Evolutionary conservation across 2,888 invertebrate genomes (phyloP).

Genomic region (Linnaemya vulpina): DNA sequence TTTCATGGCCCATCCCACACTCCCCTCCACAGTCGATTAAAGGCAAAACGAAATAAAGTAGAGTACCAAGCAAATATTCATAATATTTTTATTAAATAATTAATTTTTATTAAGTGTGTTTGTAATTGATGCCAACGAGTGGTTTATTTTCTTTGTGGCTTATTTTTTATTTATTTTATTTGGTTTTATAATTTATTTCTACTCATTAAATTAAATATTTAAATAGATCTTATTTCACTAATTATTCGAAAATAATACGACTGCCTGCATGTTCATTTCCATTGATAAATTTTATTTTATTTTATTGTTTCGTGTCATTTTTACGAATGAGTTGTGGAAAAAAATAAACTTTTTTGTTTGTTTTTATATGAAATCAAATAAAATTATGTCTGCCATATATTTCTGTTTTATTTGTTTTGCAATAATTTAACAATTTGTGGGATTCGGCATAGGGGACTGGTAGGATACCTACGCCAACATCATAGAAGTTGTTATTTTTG

Average conservation of each 20-base stretch:
- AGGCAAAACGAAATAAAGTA: background rate
- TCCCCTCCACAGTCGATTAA: background rate
- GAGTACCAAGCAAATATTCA: background rate
- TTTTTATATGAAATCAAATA: background rate
- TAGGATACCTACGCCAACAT: background rate
- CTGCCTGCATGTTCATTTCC: conserved; percentile 59
- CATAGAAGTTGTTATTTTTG: background rate
- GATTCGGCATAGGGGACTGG: background rate
- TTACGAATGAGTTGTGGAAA: conserved; percentile 13
- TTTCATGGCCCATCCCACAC: too few relatives aligned
- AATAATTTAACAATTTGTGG: background rate
- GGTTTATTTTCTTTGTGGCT: background rate
- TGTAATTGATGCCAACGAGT: background rate
- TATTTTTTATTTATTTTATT: background rate
- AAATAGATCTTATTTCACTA: conserved; percentile 50
- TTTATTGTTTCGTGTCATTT: conserved; percentile 63
- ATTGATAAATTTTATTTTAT: conserved; percentile 58
- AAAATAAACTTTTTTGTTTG: background rate
- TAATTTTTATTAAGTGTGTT: background rate
- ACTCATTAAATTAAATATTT: conserved; percentile 20
- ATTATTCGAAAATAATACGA: conserved; percentile 16
- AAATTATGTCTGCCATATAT: background rate
- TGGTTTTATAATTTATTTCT: conserved; percentile 22
- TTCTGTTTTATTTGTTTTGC: background rate
- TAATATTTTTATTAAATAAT: conserved; percentile 22